Evolutionary conservation across 2,113 vertebrate species (phyloP), one percentile per base, ranked within the genome.

Genomic region (Callorhinus ursinus): DNA sequence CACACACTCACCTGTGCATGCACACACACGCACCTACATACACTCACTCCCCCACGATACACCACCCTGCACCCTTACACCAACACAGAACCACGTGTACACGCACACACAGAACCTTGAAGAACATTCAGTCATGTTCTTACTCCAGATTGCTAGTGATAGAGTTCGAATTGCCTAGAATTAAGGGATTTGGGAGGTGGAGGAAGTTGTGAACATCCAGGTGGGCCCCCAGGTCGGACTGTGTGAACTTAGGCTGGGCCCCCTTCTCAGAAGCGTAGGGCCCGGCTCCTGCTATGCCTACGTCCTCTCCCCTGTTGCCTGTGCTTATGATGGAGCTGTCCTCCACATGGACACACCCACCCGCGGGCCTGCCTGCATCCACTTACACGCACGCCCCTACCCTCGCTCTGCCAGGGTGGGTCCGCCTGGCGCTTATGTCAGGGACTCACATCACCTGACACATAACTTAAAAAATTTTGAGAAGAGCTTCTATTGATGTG

Each of bases 111-210:
- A 65, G 87, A 88, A 67, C n/a, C 46, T 80, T 63, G 42, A 72
- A 53, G 69, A 90, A 61, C n/a, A 88, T 71, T 71, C 83, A 67
- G 80, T 88, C 77, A 76, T 69, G 74, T 93, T 59, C 61, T 93
- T 42, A 55, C 31, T 55, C n/a, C 18, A 46, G 63, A 36, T 57
- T 83, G 90, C 74, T 83, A 63, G 55, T 39, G 77, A 63, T 71
- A 67, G 61, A 57, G 18, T 39, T 94, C 7, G 79, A 83, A 46
- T 55, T 67, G 24, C 89, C 18, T 72, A 72, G 63, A 67, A 3
- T 59, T 31, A 46, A 92, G 28, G n/a, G 33, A 31, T 59, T 67
- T 76, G 31, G 5, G 36, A 42, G 39, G 22, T 42, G 11, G 77
- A 57, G 71, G 55, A 81, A 63, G 46, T 57, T 39, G 21, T 67